These are phyloP conservation scores for Hippocampus comes DNA, from an alignment of 2,113 vertebrate species.

Conservation along the genomic window DNA sequence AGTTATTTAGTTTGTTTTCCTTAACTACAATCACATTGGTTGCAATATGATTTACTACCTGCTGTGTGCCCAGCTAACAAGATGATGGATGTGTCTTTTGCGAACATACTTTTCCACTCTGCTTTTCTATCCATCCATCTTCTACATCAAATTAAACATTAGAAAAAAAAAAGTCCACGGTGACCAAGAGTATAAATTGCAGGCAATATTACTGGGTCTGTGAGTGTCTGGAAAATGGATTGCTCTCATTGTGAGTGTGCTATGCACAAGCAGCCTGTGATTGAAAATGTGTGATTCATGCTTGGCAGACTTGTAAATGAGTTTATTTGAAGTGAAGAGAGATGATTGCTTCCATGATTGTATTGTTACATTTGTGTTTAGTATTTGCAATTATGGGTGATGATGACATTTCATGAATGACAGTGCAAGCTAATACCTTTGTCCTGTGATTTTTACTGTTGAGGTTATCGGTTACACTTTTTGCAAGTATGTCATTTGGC, in stretches of 20 bases:
- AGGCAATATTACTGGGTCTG: constrained; percentile 20
- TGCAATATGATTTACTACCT: constrained; percentile 20
- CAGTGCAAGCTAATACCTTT: constrained; percentile 16
- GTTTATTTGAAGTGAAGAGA: constrained; percentile 37
- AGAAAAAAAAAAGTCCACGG: background rate
- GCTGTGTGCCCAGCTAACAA: constrained; percentile 9
- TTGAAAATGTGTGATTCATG: constrained; percentile 67
- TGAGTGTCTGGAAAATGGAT: constrained; percentile 51
- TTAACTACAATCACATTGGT: no score
- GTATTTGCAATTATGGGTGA: constrained; percentile 17
- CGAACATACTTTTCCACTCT: background rate
- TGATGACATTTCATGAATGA: constrained; percentile 49
- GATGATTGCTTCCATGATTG: constrained; percentile 17
- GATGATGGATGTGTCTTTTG: background rate
- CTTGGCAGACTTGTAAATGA: constrained; percentile 60
- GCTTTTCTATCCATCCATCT: background rate
- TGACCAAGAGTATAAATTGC: constrained; percentile 17
- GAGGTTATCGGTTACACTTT: constrained; percentile 14
- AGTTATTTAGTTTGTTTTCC: no score
- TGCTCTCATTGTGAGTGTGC: constrained; percentile 48
- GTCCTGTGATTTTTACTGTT: constrained; percentile 11
- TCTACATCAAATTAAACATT: constrained; percentile 2
- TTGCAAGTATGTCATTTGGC: background rate
- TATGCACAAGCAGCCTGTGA: constrained; percentile 58
- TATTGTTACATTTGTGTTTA: constrained; percentile 14